Conservation (phyloP, 1,140 invertebrate genomes). For the Trachymyrmex cornetzi region DNA sequence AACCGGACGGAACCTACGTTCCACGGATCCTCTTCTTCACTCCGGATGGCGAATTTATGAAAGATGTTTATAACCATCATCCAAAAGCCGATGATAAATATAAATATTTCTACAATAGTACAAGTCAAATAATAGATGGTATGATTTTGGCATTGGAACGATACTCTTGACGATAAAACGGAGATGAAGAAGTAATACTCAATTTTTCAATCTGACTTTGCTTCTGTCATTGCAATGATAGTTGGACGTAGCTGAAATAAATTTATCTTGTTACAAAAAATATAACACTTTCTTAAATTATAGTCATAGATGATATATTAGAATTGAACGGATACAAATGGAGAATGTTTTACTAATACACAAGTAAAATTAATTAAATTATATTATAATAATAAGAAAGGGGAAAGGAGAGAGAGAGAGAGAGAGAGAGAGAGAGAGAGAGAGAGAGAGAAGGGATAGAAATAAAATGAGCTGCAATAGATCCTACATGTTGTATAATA, state of each 20-base stretch:
- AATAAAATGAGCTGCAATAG: not conserved
- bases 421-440: not conserved
- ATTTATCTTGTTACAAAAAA: not conserved
- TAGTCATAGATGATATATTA: not conserved
- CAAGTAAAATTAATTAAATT: conserved; percentile 9
- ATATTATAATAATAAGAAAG: not conserved
- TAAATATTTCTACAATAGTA: conserved; percentile 78
- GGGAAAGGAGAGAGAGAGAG: not conserved
- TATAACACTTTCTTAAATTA: conserved; percentile 9
- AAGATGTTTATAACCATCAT: conserved; percentile 77
- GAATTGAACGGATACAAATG: not conserved
- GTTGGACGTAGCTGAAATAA: not conserved
- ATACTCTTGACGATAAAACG: not conserved
- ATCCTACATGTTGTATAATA: not conserved
- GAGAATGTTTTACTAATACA: not conserved
- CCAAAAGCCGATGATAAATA: conserved; percentile 70
- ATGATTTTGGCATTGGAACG: conserved; percentile 78
- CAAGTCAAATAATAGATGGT: conserved; percentile 77
- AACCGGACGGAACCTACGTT: conserved; percentile 82
- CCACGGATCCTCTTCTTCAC: conserved; percentile 83
- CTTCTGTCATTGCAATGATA: not conserved
- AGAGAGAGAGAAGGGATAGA: no score
- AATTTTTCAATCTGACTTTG: not conserved
- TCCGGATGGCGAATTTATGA: conserved; percentile 77
- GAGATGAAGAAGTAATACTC: not conserved